phyloP scores from a whole-genome alignment of 2,797 vertebrate species.

The Setipinna tenuifilis region DNA sequence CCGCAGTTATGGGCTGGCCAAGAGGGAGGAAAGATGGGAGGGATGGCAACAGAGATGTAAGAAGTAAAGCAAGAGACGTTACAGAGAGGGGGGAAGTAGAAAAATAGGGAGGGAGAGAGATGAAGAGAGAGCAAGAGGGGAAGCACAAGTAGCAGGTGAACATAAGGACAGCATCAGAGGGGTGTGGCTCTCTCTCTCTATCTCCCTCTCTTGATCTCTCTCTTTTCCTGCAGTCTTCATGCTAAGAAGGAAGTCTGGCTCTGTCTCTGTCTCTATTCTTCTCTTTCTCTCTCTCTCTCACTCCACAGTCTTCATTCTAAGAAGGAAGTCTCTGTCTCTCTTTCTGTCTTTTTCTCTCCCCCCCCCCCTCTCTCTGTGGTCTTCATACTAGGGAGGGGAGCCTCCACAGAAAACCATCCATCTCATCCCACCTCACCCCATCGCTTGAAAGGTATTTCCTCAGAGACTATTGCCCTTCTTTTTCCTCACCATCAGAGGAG shows the following conservation, averaged over 20 bases:
- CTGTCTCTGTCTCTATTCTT: slow-evolving; percentile 24
- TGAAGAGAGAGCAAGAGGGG: background rate
- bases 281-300: too few relatives aligned
- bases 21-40: background rate
- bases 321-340: too few relatives aligned
- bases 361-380: background rate
- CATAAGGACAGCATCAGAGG: background rate
- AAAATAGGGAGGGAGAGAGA: background rate
- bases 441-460: background rate
- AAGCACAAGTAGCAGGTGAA: background rate
- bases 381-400: background rate
- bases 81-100: background rate
- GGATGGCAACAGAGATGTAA: background rate
- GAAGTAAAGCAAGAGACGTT: background rate
- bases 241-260: too few relatives aligned
- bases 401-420: background rate
- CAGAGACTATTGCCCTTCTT: background rate
- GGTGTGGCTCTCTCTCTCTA: background rate
- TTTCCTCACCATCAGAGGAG: too few relatives aligned
- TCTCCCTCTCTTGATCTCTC: slow-evolving; percentile 36
- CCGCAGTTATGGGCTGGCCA: background rate
- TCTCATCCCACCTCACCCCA: background rate
- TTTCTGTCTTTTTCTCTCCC: too few relatives aligned
- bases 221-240: background rate
- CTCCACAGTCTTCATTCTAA: too few relatives aligned